A percentile compares a stretch with the other conserved stretches of the same genome.
Evolutionary conservation across 2,888 invertebrate genomes (phyloP).

Genomic region (Brachynemurus nebulosus): DNA sequence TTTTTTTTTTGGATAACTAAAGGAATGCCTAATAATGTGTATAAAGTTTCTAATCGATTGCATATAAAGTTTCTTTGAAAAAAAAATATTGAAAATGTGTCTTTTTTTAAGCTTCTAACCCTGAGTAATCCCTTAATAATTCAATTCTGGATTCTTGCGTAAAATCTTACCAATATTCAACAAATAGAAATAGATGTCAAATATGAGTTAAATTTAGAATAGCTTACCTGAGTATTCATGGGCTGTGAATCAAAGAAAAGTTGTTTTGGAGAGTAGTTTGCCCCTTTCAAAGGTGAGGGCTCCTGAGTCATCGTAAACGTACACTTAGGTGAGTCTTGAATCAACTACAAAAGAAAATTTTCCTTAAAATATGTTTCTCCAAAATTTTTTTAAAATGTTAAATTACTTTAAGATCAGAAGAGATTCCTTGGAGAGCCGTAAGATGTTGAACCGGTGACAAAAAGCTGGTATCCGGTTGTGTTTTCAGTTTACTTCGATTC

Average conservation of each 20-base stretch:
- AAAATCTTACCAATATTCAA: too few species aligned
- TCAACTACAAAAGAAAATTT: slow-evolving; percentile 17
- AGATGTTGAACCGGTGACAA: slow-evolving; percentile 35
- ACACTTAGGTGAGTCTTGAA: slow-evolving; percentile 22
- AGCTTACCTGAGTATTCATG: slow-evolving; percentile 26
- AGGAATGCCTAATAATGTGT: too few species aligned
- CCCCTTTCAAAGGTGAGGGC: slow-evolving; percentile 23
- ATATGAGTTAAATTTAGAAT: not conserved
- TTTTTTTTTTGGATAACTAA: too few species aligned
- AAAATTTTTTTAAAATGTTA: slow-evolving; percentile 1
- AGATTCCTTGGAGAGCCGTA: slow-evolving; percentile 29
- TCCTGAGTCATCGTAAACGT: slow-evolving; percentile 21
- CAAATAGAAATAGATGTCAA: too few species aligned
- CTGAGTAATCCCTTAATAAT: too few species aligned
- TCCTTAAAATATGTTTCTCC: not conserved
- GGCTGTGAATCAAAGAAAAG: slow-evolving; percentile 28
- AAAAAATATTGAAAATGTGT: too few species aligned
- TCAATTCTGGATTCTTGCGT: too few species aligned
- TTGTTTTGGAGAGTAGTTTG: slow-evolving; percentile 28
- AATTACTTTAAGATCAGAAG: slow-evolving; percentile 27
- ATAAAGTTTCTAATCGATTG: too few species aligned
- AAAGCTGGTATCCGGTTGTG: slow-evolving; percentile 27
- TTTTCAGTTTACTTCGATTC: slow-evolving; percentile 21
- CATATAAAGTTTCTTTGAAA: too few species aligned
- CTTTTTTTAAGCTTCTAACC: too few species aligned